Evolutionary conservation across 2,797 vertebrate genomes (phyloP).

Genomic region (Pogonophryne albipinna): DNA sequence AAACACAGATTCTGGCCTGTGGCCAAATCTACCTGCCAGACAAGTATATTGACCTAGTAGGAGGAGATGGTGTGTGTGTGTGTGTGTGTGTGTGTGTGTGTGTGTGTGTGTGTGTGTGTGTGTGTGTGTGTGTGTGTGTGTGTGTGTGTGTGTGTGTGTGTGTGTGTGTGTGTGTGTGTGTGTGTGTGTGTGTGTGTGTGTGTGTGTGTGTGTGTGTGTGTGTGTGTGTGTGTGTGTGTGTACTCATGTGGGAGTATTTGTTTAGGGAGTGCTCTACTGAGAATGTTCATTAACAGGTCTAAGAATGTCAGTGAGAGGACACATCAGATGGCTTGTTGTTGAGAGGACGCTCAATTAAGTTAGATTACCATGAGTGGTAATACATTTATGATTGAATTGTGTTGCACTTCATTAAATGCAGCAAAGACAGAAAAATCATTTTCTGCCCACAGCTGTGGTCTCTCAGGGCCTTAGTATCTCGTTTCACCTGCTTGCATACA

Average conservation of each 20-base stretch:
- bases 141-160: constrained; percentile 2
- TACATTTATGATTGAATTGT: neutral
- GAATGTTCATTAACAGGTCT: constrained; percentile 25
- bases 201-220: constrained; percentile 12
- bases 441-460: neutral
- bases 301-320: neutral
- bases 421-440: neutral
- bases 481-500: neutral
- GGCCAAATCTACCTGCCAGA: constrained; percentile 67
- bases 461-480: neutral
- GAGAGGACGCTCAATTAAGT: neutral
- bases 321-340: constrained; percentile 6
- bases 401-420: neutral
- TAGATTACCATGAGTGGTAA: neutral
- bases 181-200: neutral
- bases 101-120: neutral
- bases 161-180: neutral
- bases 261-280: neutral
- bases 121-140: neutral
- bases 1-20: constrained; percentile 42
- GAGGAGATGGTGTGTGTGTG: constrained; percentile 27
- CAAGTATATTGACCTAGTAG: constrained; percentile 73
- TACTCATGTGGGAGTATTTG: constrained; percentile 1
- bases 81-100: constrained; percentile 1
- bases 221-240: constrained; percentile 2